Conservation (phyloP, 2,113 vertebrate genomes). For the Varanus komodoensis region DNA sequence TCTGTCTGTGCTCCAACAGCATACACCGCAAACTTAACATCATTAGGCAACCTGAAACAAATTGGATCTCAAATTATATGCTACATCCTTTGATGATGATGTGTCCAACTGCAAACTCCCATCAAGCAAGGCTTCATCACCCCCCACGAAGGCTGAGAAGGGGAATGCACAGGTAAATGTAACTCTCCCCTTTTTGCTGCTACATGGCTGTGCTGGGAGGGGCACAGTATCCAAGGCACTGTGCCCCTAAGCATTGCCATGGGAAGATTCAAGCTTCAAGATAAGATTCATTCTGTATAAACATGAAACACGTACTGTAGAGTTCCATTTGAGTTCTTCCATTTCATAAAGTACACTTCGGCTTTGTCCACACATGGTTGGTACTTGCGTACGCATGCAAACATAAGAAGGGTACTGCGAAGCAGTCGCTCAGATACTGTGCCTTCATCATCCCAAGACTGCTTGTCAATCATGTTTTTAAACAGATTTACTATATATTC, state of each 20-base stretch:
- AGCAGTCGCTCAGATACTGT: constrained; percentile 83
- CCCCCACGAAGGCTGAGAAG: not conserved
- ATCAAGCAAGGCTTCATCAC: not conserved
- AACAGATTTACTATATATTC: constrained; percentile 85
- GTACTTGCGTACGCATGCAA: constrained; percentile 82
- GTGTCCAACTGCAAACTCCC: not conserved
- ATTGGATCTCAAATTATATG: not conserved
- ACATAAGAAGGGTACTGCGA: constrained; percentile 82
- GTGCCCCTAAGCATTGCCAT: not conserved
- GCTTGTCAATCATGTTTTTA: constrained; percentile 82
- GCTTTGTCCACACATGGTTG: constrained; percentile 83
- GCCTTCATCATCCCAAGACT: constrained; percentile 87
- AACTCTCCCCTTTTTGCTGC: not conserved
- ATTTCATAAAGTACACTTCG: constrained; percentile 78
- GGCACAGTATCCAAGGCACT: not conserved
- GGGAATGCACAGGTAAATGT: not conserved
- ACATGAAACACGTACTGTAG: constrained; percentile 79
- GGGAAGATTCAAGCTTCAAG: not conserved
- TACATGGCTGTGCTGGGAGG: not conserved
- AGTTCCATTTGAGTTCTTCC: constrained; percentile 85
- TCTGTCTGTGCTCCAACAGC: constrained; percentile 81
- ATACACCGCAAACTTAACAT: constrained; percentile 87
- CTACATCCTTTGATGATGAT: not conserved
- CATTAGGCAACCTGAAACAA: constrained; percentile 82
- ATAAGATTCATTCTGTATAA: not conserved